Base-by-base conservation (phyloP, 2,888 invertebrate species). In the Didymodactylos carnosus region DNA sequence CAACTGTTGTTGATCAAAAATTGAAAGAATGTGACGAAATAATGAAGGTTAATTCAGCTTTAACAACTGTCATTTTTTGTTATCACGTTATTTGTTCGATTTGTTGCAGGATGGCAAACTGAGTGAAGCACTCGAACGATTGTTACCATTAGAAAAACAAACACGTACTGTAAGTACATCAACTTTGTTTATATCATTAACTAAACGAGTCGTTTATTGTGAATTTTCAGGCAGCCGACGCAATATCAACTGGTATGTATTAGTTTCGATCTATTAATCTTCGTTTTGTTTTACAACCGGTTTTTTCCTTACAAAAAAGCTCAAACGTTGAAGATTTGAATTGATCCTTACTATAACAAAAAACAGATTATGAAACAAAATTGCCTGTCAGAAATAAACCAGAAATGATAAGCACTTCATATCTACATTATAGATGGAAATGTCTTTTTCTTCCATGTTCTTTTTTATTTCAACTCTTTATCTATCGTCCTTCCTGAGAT, bases 131-230 rank as follows among this genome's bases (percentile, higher is more conserved):
- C 87, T 99, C 75, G 97, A 98, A 79, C 89, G 90, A 78, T 85
- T 99, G 51, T 84, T 95, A 77, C 89, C 90, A 16, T 84, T 99
- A 75, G 98, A 98, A 83, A 99, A 99, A 84, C 92, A 94, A 83
- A 91, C 97, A 0, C 87, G 97, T 85, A 91, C 92, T 72, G 93
- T 90, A 84, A 85, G 85, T 83, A 62, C 70, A 46, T 77, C 25
- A 76, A n/a, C 75, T 11, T 25, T 14, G 11, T 39, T 16, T 14
- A n/a, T n/a, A n/a, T n/a, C n/a, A n/a, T n/a, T n/a, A n/a, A n/a
- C n/a, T n/a, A n/a, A n/a, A n/a, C n/a, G 11, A 13, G 16, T 71
- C 11, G 14, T 69, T 25, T 40, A 72, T 5, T 46, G 10, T 35
- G 11, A 13, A 13, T 5, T 25, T 23, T 10, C 23, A 72, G 43